Base-by-base conservation (phyloP, 1,140 invertebrate genomes). In the Halyomorpha halys region DNA sequence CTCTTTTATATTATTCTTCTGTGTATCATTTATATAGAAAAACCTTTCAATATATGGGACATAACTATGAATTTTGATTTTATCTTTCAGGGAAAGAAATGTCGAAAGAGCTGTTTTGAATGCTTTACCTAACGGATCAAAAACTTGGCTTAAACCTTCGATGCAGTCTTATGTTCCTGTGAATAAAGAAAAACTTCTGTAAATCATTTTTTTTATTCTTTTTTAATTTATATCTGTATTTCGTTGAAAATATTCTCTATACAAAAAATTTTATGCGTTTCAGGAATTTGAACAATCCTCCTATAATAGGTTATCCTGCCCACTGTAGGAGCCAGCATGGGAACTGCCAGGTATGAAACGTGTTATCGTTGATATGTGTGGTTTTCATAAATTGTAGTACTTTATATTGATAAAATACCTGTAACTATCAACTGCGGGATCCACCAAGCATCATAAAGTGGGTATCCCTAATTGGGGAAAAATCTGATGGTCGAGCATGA, bases 71-170 rank as follows among this genome's bases (percentile, higher is more conserved):
- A n/a, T 47, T 64, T 34, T 34, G 44, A n/a, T 34, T 15, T n/a
- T 44, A 59, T 62, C 11, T 65, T 65, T 63, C 59, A 64, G 63
- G n/a, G 47, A 59, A 44, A 27, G 18, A 23, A 56, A 44, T 25
- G 44, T 34, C n/a, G 63, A 65, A n/a, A 44, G 21, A 27, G 30
- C 62, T 60, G 56, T 45, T 19, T 21, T 66, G 14, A 66, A 66
- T 59, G 39, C 62, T 54, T 23, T 67, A 9, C 53, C 66, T 4
- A 64, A 65, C 39, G 66, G 64, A 3, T 63, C 61, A 6, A 65
- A 62, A 44, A 53, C 45, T 11, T 49, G 53, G 19, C 39, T 59
- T n/a, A 62, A 65, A 44, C 49, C 54, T 4, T 56, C 63, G 0
- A 19, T 63, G 45, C 61, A 63, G n/a, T 61, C 39, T 30, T 67